These are phyloP conservation scores for Capreolus pygargus DNA, from an alignment of 2,113 vertebrate genomes.

Conservation along the genomic window DNA sequence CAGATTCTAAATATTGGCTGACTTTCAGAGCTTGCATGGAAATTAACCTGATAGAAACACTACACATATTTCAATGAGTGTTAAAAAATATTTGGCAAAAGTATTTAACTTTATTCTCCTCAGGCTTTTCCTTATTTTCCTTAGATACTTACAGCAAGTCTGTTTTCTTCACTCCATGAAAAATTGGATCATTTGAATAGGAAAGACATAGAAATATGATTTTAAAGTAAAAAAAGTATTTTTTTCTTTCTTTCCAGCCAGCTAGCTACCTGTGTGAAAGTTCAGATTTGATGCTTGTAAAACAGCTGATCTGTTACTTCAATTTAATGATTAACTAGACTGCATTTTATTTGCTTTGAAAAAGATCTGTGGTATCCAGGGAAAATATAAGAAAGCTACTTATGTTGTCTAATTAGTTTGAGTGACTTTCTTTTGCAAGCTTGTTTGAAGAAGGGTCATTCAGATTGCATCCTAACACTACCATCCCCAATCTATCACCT, in stretches of 20 bases:
- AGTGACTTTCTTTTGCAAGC: conserved; percentile 64
- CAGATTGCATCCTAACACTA: conserved; percentile 55
- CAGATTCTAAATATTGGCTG: conserved; percentile 26
- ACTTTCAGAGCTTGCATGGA: neutral
- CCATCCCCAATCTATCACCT: neutral
- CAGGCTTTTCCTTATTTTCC: neutral
- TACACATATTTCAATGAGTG: neutral
- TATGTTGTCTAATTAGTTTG: conserved; percentile 69
- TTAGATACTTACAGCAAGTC: neutral
- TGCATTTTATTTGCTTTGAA: conserved; percentile 67
- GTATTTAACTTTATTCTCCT: conserved; percentile 27
- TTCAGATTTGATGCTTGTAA: neutral
- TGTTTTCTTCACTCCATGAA: neutral
- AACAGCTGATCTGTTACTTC: conserved; percentile 36
- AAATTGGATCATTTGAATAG: neutral
- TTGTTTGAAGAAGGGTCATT: conserved; percentile 63
- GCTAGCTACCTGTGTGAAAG: neutral
- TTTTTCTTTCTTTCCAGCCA: neutral
- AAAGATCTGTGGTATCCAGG: conserved; percentile 58
- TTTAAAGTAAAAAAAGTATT: conserved; percentile 42
- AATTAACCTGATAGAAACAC: conserved; percentile 45
- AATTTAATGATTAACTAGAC: conserved; percentile 68
- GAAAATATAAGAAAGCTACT: conserved; percentile 63
- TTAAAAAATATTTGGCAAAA: conserved; percentile 30
- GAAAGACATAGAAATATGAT: neutral